These are phyloP conservation scores for Drosophila erecta DNA, from an alignment of 1,140 invertebrate genomes.

Conservation along the genomic window DNA sequence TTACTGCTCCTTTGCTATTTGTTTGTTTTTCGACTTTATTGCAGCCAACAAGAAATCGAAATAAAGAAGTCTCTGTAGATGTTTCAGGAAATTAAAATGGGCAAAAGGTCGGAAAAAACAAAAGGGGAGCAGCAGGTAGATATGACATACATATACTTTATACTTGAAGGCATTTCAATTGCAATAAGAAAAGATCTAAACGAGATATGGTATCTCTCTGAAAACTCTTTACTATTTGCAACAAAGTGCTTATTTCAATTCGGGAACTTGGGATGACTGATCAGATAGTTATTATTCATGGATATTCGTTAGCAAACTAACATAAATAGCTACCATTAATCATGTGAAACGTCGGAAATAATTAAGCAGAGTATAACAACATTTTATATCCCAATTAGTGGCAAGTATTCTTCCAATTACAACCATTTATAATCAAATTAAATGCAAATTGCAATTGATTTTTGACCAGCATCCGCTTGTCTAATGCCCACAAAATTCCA, in stretches of 20 bases:
- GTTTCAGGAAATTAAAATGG: slow-evolving; percentile 43
- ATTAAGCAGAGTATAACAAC: too few relatives aligned
- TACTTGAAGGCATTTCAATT: slow-evolving; percentile 12
- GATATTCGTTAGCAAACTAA: not conserved
- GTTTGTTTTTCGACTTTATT: slow-evolving; percentile 69
- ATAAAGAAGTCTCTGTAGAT: slow-evolving; percentile 37
- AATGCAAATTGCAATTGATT: slow-evolving; percentile 25
- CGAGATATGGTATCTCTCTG: not conserved
- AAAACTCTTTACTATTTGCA: not conserved
- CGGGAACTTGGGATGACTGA: too few relatives aligned
- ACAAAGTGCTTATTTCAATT: too few relatives aligned
- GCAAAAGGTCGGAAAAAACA: slow-evolving; percentile 10
- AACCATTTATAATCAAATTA: slow-evolving; percentile 33
- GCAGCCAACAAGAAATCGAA: slow-evolving; percentile 41
- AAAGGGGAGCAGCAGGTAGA: not conserved
- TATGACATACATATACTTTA: slow-evolving; percentile 7
- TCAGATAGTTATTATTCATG: too few relatives aligned
- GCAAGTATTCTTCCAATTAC: not conserved
- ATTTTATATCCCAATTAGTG: slow-evolving; percentile 27
- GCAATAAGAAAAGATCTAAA: not conserved
- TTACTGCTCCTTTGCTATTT: slow-evolving; percentile 72
- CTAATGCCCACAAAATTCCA: slow-evolving; percentile 10
- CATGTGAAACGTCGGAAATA: not conserved
- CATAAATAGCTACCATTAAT: not conserved
- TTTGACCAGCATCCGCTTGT: slow-evolving; percentile 21